These are phyloP conservation scores for Dreissena polymorpha DNA, from an alignment of 1,140 invertebrate species.

Conservation along the genomic window DNA sequence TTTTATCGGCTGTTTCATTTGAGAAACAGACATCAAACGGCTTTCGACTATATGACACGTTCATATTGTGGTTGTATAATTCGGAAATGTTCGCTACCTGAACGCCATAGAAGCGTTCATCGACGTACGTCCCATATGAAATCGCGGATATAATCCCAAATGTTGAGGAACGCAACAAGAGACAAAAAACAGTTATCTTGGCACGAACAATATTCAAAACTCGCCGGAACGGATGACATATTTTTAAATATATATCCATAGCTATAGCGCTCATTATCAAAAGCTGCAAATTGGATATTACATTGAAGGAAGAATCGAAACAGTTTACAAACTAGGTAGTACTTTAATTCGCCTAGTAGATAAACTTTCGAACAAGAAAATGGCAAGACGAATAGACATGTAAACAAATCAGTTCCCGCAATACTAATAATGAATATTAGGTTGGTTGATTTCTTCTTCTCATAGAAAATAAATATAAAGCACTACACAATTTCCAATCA, in stretches of 20 bases:
- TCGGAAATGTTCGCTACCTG: too few species aligned
- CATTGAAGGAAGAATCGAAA: conserved; percentile 76
- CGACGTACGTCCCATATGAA: conserved; percentile 47
- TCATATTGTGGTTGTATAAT: too few species aligned
- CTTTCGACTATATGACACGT: too few species aligned
- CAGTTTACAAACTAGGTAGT: conserved; percentile 75
- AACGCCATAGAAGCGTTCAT: too few species aligned
- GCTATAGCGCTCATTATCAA: conserved; percentile 79
- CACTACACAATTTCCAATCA: conserved; percentile 76
- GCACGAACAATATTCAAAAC: conserved; percentile 71
- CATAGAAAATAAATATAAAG: conserved; percentile 76
- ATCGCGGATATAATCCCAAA: conserved; percentile 73
- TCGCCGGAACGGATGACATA: conserved; percentile 76
- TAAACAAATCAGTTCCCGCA: conserved; percentile 75
- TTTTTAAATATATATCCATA: conserved; percentile 78
- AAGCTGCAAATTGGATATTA: conserved; percentile 75
- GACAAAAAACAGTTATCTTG: conserved; percentile 66
- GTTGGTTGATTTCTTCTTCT: conserved; percentile 75
- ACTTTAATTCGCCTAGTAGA: conserved; percentile 62
- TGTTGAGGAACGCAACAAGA: conserved; percentile 65
- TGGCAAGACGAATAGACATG: conserved; percentile 75
- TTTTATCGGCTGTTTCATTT: too few species aligned
- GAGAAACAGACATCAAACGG: too few species aligned
- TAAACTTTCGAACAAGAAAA: conserved; percentile 72
- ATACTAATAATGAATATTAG: conserved; percentile 77